Base-by-base conservation (phyloP, 2,888 invertebrate genomes). In the Polyploca ridens region DNA sequence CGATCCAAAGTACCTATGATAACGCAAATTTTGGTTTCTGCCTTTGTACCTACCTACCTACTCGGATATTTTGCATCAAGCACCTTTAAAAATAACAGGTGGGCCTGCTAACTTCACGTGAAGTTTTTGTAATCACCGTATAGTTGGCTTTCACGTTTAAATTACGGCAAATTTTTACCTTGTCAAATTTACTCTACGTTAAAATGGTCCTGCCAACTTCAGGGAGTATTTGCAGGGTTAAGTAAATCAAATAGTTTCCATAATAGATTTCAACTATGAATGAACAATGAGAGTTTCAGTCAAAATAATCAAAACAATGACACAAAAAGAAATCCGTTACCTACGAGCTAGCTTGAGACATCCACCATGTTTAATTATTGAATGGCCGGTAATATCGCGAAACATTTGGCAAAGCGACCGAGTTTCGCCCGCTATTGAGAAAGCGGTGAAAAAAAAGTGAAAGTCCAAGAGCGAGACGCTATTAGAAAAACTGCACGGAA, bases 401-500 rank as follows among this genome's bases (percentile, higher is more conserved):
- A 89, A 87, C 84, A 89, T 91, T 91, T 89, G 89, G 90, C 90
- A 87, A 84, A 84, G 81, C 86, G 85, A 75, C 84, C 85, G 86
- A 86, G 88, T 88, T 90, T 85, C 88, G 86, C 81, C 74, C 69
- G 70, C 84, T 85, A 89, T 90, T 89, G 89, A 87, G 92, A 92
- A 91, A 92, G 91, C 87, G 82, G 84, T 82, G 82, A 87, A 89
- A 90, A 59, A 89, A 91, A 91, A 91, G 91, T 90, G 92, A 91
- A 91, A 92, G 92, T 82, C 85, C 64, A 76, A 82, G 78, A 89
- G 79, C 70, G 85, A 79, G 88, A 90, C 74, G 72, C 69, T 71
- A 66, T 63, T 27, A 61, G 35, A 65, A 64, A 73, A 66, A 67
- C 63, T 66, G 72, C 67, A 66, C 67, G 66, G 68, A 73, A 68